A percentile compares a stretch with the other conserved stretches of the same genome.
These are phyloP conservation scores for Brachionus rubens DNA, from an alignment of 1,140 invertebrate species.

Conservation along the genomic window DNA sequence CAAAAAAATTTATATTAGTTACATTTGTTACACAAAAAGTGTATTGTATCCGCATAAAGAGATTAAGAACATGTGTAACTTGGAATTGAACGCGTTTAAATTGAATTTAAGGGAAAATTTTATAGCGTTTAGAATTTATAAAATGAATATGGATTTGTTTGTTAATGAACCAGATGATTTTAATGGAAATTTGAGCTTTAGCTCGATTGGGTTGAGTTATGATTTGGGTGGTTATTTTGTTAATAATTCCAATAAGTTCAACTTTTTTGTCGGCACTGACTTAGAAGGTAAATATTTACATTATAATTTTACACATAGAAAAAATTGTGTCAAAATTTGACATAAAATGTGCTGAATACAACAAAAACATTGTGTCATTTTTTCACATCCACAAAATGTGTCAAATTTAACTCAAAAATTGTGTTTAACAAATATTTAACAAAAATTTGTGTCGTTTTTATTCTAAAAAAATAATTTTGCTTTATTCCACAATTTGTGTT, in stretches of 20 bases:
- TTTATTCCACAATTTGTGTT: too few relatives aligned
- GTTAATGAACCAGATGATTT: conserved; percentile 11
- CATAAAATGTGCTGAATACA: too few relatives aligned
- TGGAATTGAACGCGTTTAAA: not conserved
- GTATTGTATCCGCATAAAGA: not conserved
- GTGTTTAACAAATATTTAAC: too few relatives aligned
- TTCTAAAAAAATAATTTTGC: too few relatives aligned
- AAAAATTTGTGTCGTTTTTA: too few relatives aligned
- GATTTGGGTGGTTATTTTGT: conserved; percentile 5
- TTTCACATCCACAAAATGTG: too few relatives aligned
- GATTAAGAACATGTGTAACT: not conserved
- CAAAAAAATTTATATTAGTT: not conserved
- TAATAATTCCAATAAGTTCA: conserved; percentile 26
- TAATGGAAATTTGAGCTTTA: not conserved
- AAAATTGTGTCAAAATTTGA: too few relatives aligned
- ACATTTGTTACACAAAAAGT: not conserved
- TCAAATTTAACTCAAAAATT: too few relatives aligned
- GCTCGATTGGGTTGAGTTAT: not conserved
- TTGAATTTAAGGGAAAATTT: not conserved
- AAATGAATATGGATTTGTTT: not conserved
- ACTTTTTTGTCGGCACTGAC: conserved; percentile 33
- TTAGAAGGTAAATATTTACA: not conserved
- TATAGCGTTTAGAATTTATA: conserved; percentile 12
- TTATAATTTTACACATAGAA: too few relatives aligned
- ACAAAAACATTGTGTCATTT: too few relatives aligned